A percentile compares a stretch with the other conserved stretches of the same genome.
Evolutionary conservation across 2,888 invertebrate genomes (phyloP).

Genomic region (Orgyia antiqua): DNA sequence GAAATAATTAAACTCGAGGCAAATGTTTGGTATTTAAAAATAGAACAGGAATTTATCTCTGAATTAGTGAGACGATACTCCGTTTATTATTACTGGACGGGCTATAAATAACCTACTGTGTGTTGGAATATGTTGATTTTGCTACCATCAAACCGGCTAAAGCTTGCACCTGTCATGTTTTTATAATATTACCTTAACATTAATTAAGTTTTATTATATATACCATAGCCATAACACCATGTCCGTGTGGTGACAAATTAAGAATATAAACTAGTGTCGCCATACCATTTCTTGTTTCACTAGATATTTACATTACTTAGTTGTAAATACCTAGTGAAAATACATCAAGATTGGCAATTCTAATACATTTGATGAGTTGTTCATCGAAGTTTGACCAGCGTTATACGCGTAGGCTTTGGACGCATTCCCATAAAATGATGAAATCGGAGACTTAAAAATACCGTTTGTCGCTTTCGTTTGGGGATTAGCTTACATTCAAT

Average conservation of each 20-base stretch:
- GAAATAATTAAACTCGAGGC: conserved; percentile 21
- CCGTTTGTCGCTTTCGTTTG: conserved; percentile 29
- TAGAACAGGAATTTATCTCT: conserved; percentile 38
- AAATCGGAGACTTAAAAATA: conserved; percentile 25
- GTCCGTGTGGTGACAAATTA: no score
- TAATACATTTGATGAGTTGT: no score
- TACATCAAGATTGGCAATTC: no score
- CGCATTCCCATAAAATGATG: conserved; percentile 37
- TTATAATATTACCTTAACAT: conserved; percentile 32
- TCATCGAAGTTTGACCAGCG: no score
- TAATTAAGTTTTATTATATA: no score
- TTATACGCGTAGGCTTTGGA: no score
- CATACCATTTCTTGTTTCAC: no score
- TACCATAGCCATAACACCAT: no score
- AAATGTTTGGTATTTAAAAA: conserved; percentile 28
- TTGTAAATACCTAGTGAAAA: no score
- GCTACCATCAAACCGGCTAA: conserved; percentile 39
- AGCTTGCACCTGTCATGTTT: conserved; percentile 45
- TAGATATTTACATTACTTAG: no score
- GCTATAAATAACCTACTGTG: conserved; percentile 56
- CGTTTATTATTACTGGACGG: conserved; percentile 37
- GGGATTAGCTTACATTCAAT: conserved; percentile 53
- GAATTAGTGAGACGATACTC: conserved; percentile 39
- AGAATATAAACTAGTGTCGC: no score
- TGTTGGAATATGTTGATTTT: conserved; percentile 48